Base-by-base conservation (phyloP, 2,113 vertebrate species). In the Pseudolaguvia tuberculata region DNA sequence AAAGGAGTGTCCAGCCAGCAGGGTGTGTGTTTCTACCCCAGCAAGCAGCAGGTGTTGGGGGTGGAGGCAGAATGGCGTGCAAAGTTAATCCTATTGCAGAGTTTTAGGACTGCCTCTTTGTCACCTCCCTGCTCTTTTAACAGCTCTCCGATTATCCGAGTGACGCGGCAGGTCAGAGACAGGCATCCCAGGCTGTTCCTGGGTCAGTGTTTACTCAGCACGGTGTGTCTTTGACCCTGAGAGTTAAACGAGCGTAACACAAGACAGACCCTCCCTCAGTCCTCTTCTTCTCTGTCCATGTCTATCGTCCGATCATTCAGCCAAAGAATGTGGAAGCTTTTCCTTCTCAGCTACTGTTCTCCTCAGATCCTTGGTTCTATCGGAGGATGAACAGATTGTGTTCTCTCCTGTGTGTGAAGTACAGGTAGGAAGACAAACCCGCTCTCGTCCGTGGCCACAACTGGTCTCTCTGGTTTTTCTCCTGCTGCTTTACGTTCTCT, bases 361-460 rank as follows among this genome's bases (percentile, higher is more conserved):
- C 84, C 83, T 85, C 83, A 81, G 85, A 87, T 84, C 88, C 62
- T 63, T 61, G 23, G n/a, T 73, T 88, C 86, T 88, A 87, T 88
- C 59, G 21, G 67, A 80, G 87, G 91, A 94, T 94, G 93, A 93
- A 90, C 90, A 89, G 90, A 83, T 85, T 93, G 81, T 94, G 93
- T 87, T 94, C 93, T 76, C 88, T 94, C 81, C 90, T 94, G 86
- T 94, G 93, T 91, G 81, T 94, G 84, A 93, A 92, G 87, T 94
- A 92, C 92, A 94, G 93, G 93, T 94, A 94, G 90, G 86, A 81
- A 58, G 57, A 69, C 6, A 53, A 63, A 48, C 66, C 25, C 31
- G 65, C 57, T 8, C 25, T 67, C 45, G 11, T 67, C 45, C 63
- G 2, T 39, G n/a, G 31, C 39, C 47, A 15, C 50, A 70, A 62